These are phyloP conservation scores for Lates calcarifer DNA, from an alignment of 2,113 vertebrate genomes.

Conservation along the genomic window DNA sequence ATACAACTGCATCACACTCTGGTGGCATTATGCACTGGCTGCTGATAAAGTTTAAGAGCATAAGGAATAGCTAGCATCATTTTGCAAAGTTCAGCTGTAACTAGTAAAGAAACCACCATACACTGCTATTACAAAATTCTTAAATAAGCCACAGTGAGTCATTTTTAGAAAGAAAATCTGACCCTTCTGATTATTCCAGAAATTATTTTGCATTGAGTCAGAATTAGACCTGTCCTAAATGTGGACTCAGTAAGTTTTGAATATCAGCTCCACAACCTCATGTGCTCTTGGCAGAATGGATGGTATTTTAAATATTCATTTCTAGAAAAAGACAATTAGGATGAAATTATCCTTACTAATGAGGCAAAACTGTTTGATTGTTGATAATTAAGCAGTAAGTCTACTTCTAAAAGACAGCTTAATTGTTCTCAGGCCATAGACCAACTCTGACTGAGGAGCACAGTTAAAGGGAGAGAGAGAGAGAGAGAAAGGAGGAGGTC, in stretches of 20 bases:
- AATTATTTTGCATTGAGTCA: slow-evolving; percentile 14
- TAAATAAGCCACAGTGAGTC: background rate
- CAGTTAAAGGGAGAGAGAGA: slow-evolving; percentile 25
- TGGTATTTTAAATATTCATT: slow-evolving; percentile 41
- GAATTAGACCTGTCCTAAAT: slow-evolving; percentile 8
- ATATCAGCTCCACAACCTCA: slow-evolving; percentile 6
- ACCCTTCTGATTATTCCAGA: slow-evolving; percentile 11
- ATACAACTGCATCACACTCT: background rate
- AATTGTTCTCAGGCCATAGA: slow-evolving; percentile 29
- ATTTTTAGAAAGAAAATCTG: background rate
- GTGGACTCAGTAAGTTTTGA: slow-evolving; percentile 16
- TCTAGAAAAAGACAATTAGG: slow-evolving; percentile 22
- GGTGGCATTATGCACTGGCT: background rate
- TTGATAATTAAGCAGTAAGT: slow-evolving; percentile 42
- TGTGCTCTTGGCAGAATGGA: slow-evolving; percentile 5
- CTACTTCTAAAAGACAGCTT: slow-evolving; percentile 24
- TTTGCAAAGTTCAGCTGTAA: background rate
- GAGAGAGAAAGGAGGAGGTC: slow-evolving; percentile 29
- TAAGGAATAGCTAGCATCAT: background rate
- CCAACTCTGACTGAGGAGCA: slow-evolving; percentile 6
- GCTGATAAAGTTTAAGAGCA: background rate
- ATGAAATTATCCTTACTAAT: slow-evolving; percentile 45
- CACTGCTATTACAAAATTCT: background rate
- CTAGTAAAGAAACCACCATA: background rate
- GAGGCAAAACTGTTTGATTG: slow-evolving; percentile 32